phyloP scores from a whole-genome alignment of 2,113 vertebrate species.

The Perca flavescens region DNA sequence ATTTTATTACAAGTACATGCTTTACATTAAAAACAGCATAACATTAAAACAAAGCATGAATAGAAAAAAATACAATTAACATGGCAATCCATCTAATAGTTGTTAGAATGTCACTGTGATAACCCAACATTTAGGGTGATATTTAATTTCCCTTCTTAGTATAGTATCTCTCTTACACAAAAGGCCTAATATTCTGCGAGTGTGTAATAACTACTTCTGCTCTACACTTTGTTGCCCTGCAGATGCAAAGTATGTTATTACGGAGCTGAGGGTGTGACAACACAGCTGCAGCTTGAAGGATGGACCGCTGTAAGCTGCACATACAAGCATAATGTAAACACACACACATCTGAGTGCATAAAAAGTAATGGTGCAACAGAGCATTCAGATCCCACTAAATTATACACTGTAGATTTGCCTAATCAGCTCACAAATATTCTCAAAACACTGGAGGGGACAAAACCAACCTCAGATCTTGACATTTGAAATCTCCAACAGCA shows the following conservation, averaged over 20 bases:
- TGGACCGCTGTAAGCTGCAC: background rate
- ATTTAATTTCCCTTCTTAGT: background rate
- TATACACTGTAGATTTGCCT: background rate
- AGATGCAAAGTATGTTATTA: slow-evolving; percentile 36
- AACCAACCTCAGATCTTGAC: background rate
- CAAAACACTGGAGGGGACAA: background rate
- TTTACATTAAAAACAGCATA: too few species aligned
- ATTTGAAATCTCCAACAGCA: slow-evolving; percentile 6
- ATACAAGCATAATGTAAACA: background rate
- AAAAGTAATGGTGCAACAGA: background rate
- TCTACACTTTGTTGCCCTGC: background rate
- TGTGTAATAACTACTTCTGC: slow-evolving; percentile 13
- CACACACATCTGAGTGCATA: background rate
- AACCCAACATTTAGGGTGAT: background rate
- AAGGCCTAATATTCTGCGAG: background rate
- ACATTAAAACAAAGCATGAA: too few species aligned
- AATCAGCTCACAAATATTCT: background rate
- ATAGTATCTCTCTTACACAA: background rate
- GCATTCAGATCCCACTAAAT: background rate
- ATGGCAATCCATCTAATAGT: too few species aligned
- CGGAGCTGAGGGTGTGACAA: slow-evolving; percentile 13
- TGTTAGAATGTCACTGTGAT: background rate
- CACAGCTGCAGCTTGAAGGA: slow-evolving; percentile 11
- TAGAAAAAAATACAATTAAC: too few species aligned
- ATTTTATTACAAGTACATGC: too few species aligned